These are phyloP conservation scores for Cerceris rybyensis DNA, from an alignment of 2,888 invertebrate species.

Conservation along the genomic window DNA sequence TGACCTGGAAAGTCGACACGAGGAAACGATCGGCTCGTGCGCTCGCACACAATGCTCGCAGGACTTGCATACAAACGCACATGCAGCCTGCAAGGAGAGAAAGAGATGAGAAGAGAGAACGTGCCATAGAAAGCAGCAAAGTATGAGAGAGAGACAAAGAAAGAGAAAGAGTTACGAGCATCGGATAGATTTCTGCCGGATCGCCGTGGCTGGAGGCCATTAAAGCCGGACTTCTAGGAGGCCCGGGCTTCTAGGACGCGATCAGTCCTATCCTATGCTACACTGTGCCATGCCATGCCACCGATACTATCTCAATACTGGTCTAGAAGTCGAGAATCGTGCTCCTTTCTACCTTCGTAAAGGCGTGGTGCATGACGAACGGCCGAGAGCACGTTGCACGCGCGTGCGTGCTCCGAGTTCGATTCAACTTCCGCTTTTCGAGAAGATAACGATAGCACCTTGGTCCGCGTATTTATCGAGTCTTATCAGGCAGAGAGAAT, in stretches of 20 bases:
- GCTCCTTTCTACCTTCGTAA: slow-evolving; percentile 44
- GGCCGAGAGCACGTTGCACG: slow-evolving; percentile 44
- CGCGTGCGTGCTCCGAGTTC: slow-evolving; percentile 41
- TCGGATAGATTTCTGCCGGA: slow-evolving; percentile 48
- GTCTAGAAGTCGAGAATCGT: slow-evolving; percentile 37
- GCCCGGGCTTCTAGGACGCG: slow-evolving; percentile 8
- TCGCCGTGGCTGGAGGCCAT: slow-evolving; percentile 48
- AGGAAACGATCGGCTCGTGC: slow-evolving; percentile 13
- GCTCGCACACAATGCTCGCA: background rate
- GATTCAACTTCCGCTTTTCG: slow-evolving; percentile 10
- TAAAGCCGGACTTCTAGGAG: slow-evolving; percentile 50
- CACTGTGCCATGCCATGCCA: slow-evolving; percentile 29
- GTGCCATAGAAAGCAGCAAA: background rate
- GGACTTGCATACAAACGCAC: background rate
- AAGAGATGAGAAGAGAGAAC: background rate
- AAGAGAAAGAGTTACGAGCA: slow-evolving; percentile 33
- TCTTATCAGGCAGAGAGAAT: background rate
- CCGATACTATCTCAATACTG: slow-evolving; percentile 57
- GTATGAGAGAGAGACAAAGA: background rate
- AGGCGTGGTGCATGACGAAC: slow-evolving; percentile 60
- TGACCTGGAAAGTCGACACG: slow-evolving; percentile 45
- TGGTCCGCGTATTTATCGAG: too few relatives aligned
- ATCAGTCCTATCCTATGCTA: too few relatives aligned
- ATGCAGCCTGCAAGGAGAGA: background rate
- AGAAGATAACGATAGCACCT: slow-evolving; percentile 6